Evolutionary conservation across 2,888 invertebrate species (phyloP).

Genomic region (Argyresthia goedartella): DNA sequence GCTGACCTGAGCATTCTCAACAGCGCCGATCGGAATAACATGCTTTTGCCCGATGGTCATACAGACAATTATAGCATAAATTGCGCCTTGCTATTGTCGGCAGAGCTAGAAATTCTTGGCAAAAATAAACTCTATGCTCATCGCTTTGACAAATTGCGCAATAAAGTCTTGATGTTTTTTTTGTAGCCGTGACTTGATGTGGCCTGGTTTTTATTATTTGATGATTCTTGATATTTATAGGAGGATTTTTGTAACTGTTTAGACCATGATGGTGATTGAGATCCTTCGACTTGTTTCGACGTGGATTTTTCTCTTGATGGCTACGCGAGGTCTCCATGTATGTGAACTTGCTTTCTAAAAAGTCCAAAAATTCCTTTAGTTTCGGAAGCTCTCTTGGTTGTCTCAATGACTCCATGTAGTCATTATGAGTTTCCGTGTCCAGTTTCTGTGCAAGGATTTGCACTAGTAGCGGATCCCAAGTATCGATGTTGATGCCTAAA

Average conservation of each 20-base stretch:
- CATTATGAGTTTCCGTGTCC: neutral
- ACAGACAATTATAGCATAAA: neutral
- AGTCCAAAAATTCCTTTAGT: neutral
- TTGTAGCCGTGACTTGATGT: neutral
- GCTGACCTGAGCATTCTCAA: neutral
- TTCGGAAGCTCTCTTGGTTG: neutral
- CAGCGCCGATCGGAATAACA: neutral
- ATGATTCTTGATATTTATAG: neutral
- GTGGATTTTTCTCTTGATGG: neutral
- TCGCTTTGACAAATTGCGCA: neutral
- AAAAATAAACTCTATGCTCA: too few species aligned
- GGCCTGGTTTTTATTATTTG: neutral
- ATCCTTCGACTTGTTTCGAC: neutral
- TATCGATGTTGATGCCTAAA: too few species aligned
- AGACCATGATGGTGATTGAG: neutral
- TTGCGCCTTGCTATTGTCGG: neutral
- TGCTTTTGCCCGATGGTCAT: neutral
- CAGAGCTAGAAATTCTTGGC: too few species aligned
- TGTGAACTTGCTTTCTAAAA: too few species aligned
- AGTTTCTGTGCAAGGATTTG: neutral
- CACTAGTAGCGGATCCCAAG: too few species aligned
- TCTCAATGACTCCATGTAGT: neutral
- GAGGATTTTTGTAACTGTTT: neutral
- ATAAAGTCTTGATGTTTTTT: neutral
- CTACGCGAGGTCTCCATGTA: neutral